Base-by-base conservation (phyloP, 2,113 vertebrate genomes). In the Laticauda laticaudata region DNA sequence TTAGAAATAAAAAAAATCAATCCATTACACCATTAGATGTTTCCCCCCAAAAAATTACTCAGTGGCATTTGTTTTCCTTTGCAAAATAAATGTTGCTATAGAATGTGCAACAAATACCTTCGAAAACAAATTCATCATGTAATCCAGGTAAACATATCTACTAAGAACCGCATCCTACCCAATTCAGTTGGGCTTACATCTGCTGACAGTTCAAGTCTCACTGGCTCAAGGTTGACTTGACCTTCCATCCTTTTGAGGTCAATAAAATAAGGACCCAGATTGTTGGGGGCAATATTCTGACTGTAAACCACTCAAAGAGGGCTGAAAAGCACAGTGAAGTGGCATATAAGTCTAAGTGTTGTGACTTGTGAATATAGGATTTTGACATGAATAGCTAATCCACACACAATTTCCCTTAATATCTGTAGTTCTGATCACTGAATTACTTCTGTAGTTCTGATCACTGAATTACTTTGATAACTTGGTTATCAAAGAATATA, bases 401-500 rank as follows among this genome's bases (percentile, higher is more conserved):
- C 29, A 88, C 48, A 86, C 21, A 57, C 23, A 91, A 29, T 24
- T 26, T 85, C 53, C 23, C 55, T 21, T 61, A 39, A 3, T 39
- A 61, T 75, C 14, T 89, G 1, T 55, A 24, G 90, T 43, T 43
- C 69, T 55, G 20, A 55, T 14, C n/a, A 39, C 10, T 88, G n/a
- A 34, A 93, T 94, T 9, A 43, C 51, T 85, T 53, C 23, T 88
- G 1, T 55, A 24, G 90, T 55, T 39, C 69, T 55, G 20, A 55
- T 12, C n/a, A 53, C 18, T 88, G n/a, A 34, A 93, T 94, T 7
- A 43, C 54, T 85, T 53, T 51, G 8, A 51, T 51, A 51, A 48
- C 69, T 23, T 64, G 91, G 34, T 48, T 12, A 87, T 81, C 87
- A 87, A 92, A 94, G 89, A 94, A 91, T 57, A 64, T 92, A 94